Evolutionary conservation across 30 jellyfish, hydroid and myxozoan species (phyloP), one percentile per base, ranked within the genome.

Genomic region (Sanderia malayensis): DNA sequence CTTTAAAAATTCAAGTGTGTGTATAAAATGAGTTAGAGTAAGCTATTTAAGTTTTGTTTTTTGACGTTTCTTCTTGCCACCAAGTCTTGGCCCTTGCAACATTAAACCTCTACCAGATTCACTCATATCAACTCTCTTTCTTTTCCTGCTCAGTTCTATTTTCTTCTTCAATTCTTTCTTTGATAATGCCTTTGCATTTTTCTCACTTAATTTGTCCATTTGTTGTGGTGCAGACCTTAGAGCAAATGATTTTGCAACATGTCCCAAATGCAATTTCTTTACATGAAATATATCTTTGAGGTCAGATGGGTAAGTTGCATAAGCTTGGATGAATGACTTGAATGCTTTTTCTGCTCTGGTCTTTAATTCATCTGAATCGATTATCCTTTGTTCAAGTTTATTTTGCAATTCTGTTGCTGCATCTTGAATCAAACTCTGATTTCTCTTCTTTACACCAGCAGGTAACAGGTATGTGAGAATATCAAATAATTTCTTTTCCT

Each of bases 201-300:
- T 41, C 64, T 41, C 60, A 72, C 25, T 45, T 18, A 21, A 26
- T 6, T 60, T 75, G 66, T 49, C 84, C 74, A 90, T 60, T 60
- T 67, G 70, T 22, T 70, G 85, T 13, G 99, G 99, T 10, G 97
- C 95, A 59, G 84, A 82, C 46, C 97, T 64, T 33, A 93, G 71
- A n/a, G 89, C 96, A 75, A 86, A 93, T 1, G 96, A 79, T 31
- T 93, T 86, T 2, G 99, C 99, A 33, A 86, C 23, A 62, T 93
- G 99, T 6, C 99, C 99, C 28, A 85, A 55, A 71, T 93, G 99
- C 21, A 93, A 79, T 49, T 73, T 46, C 61, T 81, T 86, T 41
- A 82, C 76, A 59, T 85, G 94, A 68, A 93, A 93, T 28, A 93
- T 77, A 15, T 76, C 86, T 60, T 93, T 93, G 30, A 86, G 55